Conservation (phyloP, 2,888 invertebrate genomes). For the Thymelicus lineola region DNA sequence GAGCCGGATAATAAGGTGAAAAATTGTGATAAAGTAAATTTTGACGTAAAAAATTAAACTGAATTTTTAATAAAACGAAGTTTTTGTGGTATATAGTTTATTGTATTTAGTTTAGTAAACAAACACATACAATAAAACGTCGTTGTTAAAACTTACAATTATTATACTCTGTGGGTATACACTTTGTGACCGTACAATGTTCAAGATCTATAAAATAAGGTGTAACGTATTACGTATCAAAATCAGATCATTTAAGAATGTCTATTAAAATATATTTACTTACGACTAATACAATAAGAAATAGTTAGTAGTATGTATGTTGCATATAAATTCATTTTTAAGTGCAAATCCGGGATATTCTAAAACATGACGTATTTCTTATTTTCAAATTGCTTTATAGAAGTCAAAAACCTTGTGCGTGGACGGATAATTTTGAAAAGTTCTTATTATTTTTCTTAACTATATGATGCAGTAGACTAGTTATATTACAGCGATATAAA, state of each 20-base stretch:
- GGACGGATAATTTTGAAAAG: conserved; percentile 44
- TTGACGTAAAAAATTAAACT: too few species aligned
- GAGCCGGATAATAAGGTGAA: too few species aligned
- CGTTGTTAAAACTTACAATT: conserved; percentile 65
- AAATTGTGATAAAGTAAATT: too few species aligned
- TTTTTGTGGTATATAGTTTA: conserved; percentile 67
- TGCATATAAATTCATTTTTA: neutral
- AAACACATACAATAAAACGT: conserved; percentile 72
- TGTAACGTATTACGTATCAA: conserved; percentile 50
- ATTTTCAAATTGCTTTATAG: conserved; percentile 37
- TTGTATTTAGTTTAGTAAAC: conserved; percentile 75
- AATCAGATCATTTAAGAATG: conserved; percentile 68
- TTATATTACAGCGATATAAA: conserved; percentile 10
- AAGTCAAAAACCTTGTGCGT: conserved; percentile 45
- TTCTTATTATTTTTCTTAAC: conserved; percentile 24
- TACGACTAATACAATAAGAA: conserved; percentile 17
- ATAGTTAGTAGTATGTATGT: conserved; percentile 16
- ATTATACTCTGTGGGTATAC: conserved; percentile 48
- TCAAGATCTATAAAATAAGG: conserved; percentile 53
- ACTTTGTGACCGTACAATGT: conserved; percentile 59
- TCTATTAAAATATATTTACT: conserved; percentile 41
- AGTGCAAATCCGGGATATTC: conserved; percentile 9
- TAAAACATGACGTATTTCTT: neutral
- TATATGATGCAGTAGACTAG: conserved; percentile 22
- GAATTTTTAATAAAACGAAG: neutral